phyloP scores from a whole-genome alignment of 2,113 vertebrate genomes.

The Charadrius vociferus region DNA sequence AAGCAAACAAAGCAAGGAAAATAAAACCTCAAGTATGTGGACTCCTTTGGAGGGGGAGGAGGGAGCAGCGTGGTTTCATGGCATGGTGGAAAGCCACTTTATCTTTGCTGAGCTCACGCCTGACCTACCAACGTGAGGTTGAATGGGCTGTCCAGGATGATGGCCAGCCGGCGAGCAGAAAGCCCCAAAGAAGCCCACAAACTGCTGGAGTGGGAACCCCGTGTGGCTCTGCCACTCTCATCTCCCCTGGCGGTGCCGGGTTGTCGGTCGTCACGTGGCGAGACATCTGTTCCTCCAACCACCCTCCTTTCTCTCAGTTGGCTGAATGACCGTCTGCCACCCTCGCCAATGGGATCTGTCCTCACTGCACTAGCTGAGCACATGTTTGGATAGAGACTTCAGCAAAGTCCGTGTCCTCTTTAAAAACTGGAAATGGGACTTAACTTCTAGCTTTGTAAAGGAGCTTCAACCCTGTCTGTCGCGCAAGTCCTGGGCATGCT shows the following conservation, averaged over 20 bases:
- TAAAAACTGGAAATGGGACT: neutral
- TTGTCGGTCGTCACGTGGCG: neutral
- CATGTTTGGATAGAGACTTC: neutral
- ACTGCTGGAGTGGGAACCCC: neutral
- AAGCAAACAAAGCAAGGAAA: neutral
- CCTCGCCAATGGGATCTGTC: neutral
- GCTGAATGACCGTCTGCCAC: neutral
- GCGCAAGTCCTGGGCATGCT: neutral
- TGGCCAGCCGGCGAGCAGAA: rapidly evolving
- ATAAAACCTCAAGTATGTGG: neutral
- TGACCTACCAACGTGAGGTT: neutral
- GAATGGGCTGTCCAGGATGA: neutral
- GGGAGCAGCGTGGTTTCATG: neutral
- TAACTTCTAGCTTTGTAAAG: neutral
- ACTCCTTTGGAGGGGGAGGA: neutral
- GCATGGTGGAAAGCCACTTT: neutral
- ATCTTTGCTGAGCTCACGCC: neutral
- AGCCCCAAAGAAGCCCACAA: neutral
- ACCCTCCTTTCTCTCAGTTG: neutral
- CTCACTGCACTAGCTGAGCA: neutral
- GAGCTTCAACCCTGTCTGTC: neutral
- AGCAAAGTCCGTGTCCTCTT: neutral
- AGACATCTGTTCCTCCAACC: neutral
- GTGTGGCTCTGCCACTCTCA: rapidly evolving
- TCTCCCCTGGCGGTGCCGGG: rapidly evolving